A percentile compares a stretch with the other conserved stretches of the same genome.
Conservation (phyloP, 2,888 invertebrate genomes). For the Hofmannophila pseudospretella region DNA sequence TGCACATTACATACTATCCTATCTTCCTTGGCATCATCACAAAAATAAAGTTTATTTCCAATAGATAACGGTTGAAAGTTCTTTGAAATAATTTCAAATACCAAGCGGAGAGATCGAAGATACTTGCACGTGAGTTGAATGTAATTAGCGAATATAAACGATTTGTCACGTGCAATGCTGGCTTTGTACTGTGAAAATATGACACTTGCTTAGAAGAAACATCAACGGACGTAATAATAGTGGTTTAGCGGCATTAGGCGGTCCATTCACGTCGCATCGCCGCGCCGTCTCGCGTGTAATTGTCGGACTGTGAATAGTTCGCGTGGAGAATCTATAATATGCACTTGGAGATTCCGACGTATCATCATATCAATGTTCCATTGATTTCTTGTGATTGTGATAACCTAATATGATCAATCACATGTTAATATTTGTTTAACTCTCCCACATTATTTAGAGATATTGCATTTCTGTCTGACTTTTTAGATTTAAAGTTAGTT, state of each 20-base stretch:
- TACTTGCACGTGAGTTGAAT: conserved; percentile 47
- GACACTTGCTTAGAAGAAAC: conserved; percentile 12
- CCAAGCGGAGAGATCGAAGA: conserved; percentile 36
- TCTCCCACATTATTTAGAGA: no score
- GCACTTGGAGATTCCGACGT: conserved; percentile 5
- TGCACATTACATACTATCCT: neutral
- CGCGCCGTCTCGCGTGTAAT: conserved; percentile 38
- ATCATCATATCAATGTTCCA: no score
- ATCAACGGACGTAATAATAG: conserved; percentile 16
- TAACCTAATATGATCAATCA: no score
- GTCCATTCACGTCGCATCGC: conserved; percentile 23
- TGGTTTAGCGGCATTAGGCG: conserved; percentile 17
- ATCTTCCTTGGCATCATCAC: conserved; percentile 10
- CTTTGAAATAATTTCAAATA: conserved; percentile 15
- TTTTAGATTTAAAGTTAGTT: no score
- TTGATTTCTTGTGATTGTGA: no score
- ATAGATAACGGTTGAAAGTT: conserved; percentile 21
- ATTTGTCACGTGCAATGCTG: conserved; percentile 17
- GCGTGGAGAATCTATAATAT: conserved; percentile 29
- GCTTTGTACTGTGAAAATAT: conserved; percentile 13
- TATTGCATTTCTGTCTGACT: no score
- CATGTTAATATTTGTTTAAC: no score
- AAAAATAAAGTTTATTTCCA: conserved; percentile 17
- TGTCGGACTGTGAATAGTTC: conserved; percentile 27
- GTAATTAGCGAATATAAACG: conserved; percentile 17